These are phyloP conservation scores for Meloe dianella DNA, from an alignment of 2,888 invertebrate species.

Conservation along the genomic window DNA sequence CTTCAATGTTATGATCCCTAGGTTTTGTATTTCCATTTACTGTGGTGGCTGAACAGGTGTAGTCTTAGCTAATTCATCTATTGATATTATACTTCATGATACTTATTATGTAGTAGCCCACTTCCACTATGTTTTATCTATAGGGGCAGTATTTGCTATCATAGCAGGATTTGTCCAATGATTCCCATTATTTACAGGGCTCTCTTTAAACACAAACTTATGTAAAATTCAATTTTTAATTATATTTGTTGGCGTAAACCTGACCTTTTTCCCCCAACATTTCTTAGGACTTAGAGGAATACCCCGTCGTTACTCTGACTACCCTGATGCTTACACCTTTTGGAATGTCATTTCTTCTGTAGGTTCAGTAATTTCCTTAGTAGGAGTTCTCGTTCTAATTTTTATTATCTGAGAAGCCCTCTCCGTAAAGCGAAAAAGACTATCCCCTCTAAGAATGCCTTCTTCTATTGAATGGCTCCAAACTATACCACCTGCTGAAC, in stretches of 20 bases:
- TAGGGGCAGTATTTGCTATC: constrained; percentile 81
- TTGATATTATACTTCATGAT: constrained; percentile 80
- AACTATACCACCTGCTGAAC: constrained; percentile 65
- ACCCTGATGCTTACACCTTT: constrained; percentile 67
- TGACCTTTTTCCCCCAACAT: constrained; percentile 83
- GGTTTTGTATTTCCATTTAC: constrained; percentile 83
- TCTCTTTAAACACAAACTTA: constrained; percentile 65
- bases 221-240: constrained; percentile 71
- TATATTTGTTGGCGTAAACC: constrained; percentile 79
- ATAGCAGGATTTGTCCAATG: constrained; percentile 76
- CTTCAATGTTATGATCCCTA: constrained; percentile 70
- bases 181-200: constrained; percentile 72
- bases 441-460: constrained; percentile 62
- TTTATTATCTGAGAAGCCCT: constrained; percentile 66
- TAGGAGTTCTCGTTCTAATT: constrained; percentile 66
- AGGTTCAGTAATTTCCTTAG: constrained; percentile 68
- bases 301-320: constrained; percentile 73
- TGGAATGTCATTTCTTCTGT: constrained; percentile 74
- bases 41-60: constrained; percentile 75
- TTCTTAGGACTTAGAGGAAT: constrained; percentile 74
- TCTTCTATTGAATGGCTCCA: constrained; percentile 70
- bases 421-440: constrained; percentile 56
- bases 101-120: constrained; percentile 87
- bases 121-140: constrained; percentile 81
- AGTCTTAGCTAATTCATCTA: constrained; percentile 74